Conservation (phyloP, 1,140 invertebrate species). For the Saxidomus purpurata region DNA sequence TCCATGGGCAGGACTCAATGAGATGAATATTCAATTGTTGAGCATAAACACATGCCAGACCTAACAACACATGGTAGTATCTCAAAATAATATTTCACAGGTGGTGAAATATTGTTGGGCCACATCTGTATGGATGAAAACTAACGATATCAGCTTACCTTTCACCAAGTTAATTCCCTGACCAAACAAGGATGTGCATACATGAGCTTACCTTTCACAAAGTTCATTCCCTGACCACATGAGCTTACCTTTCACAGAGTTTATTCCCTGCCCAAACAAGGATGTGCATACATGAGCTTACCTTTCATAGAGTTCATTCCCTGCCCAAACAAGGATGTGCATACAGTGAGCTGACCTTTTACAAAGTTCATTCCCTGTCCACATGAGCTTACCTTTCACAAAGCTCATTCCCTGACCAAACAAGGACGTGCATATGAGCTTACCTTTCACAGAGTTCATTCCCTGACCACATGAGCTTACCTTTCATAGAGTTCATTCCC, state of each 20-base stretch:
- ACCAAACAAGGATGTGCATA: constrained; percentile 78
- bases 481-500: constrained; percentile 72
- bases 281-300: constrained; percentile 77
- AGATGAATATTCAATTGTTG: no score
- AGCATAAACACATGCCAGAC: no score
- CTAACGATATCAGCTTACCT: constrained; percentile 77
- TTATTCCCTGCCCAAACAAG: constrained; percentile 76
- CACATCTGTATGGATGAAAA: no score
- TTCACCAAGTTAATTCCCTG: constrained; percentile 71
- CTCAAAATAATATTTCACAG: no score
- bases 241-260: constrained; percentile 75
- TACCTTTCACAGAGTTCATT: constrained; percentile 75
- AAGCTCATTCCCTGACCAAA: constrained; percentile 71
- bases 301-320: constrained; percentile 73
- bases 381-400: constrained; percentile 75
- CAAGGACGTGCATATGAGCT: no score
- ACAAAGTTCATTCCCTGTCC: constrained; percentile 73
- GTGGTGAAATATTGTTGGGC: no score
- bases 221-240: constrained; percentile 74
- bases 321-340: constrained; percentile 78
- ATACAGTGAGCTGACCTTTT: constrained; percentile 80
- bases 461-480: no score
- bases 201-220: constrained; percentile 73
- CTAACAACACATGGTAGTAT: no score
- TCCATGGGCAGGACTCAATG: no score